These are phyloP conservation scores for Cuculus canorus DNA, from an alignment of 2,797 vertebrate genomes.

Conservation along the genomic window DNA sequence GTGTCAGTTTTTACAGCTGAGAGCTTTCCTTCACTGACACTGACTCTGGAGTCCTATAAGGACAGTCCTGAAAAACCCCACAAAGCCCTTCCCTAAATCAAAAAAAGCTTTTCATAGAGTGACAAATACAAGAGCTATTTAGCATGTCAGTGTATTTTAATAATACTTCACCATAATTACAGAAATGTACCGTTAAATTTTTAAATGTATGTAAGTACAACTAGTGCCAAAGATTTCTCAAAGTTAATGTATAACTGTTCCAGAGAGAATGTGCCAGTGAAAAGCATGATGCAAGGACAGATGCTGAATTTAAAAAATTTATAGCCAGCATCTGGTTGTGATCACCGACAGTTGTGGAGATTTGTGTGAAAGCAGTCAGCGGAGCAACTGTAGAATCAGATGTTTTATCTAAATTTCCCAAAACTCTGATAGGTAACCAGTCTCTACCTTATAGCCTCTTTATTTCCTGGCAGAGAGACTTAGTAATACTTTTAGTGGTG, in stretches of 20 bases:
- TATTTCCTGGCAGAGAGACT: not conserved
- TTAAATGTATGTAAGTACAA: not conserved
- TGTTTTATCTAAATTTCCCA: not conserved
- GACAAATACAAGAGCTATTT: not conserved
- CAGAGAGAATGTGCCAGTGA: not conserved
- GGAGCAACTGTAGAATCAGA: not conserved
- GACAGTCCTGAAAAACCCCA: not conserved
- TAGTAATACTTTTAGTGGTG: constrained; percentile 19
- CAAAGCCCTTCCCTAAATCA: not conserved
- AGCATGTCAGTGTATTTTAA: not conserved
- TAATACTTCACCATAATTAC: not conserved
- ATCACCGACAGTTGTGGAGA: not conserved
- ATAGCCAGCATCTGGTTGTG: not conserved
- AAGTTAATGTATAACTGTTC: not conserved
- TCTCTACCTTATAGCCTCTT: not conserved
- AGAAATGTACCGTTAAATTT: not conserved
- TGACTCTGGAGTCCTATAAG: not conserved
- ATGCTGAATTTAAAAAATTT: not conserved
- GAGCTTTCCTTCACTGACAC: not conserved
- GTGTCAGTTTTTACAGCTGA: not conserved
- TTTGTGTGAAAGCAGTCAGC: not conserved
- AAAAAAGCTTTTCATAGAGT: not conserved
- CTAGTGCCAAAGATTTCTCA: not conserved
- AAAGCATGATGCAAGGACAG: not conserved
- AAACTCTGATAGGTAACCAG: not conserved